Evolutionary conservation across 2,797 vertebrate genomes (phyloP), one percentile per base, ranked within the genome.

Genomic region (Varecia variegata): DNA sequence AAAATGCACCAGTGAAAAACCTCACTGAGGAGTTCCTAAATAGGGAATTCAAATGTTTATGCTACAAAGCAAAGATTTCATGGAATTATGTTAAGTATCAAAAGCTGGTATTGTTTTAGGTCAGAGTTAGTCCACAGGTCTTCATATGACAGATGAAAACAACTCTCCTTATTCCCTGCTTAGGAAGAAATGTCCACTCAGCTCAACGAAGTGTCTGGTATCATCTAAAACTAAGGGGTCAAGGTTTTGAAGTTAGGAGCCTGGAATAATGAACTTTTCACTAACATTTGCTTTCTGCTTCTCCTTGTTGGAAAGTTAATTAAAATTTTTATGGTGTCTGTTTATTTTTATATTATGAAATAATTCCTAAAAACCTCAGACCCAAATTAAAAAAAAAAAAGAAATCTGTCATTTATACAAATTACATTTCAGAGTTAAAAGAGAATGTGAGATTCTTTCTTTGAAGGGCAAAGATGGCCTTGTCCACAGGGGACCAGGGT

Each of bases 401-500:
- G 7, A 38, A 52, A 54, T 8, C 18, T 17, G 10, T 27, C 21
- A 38, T 35, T 80, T 80, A 58, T 32, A 23, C 43, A 23, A 80
- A 85, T 45, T 86, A 21, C 2, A 21, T 15, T 74, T 67, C 6
- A 47, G 5, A 13, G n/a, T 50, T 52, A 71, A 56, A 47, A 30
- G 54, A 77, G 23, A 58, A 74, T 71, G 17, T 52, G 18, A 58
- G 82, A 30, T 60, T 79, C 32, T 80, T 14, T 67, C 21, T 71
- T 35, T 30, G 27, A 56, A 1, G 25, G 25, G 4, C 2, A 62
- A 27, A 47, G 12, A 25, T 54, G 20, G 14, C 7, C 21, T 47
- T 56, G 35, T 77, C 12, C 32, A 2, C 0, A 1, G n/a, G 5
- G 14, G 1, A 23, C 20, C 18, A 38, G 4, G 20, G 10, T 3